Percentiles rank a stretch among this genome's conserved stretches.
These are phyloP conservation scores for Lagenorhynchus albirostris DNA, from an alignment of 2,113 vertebrate genomes.

Conservation along the genomic window DNA sequence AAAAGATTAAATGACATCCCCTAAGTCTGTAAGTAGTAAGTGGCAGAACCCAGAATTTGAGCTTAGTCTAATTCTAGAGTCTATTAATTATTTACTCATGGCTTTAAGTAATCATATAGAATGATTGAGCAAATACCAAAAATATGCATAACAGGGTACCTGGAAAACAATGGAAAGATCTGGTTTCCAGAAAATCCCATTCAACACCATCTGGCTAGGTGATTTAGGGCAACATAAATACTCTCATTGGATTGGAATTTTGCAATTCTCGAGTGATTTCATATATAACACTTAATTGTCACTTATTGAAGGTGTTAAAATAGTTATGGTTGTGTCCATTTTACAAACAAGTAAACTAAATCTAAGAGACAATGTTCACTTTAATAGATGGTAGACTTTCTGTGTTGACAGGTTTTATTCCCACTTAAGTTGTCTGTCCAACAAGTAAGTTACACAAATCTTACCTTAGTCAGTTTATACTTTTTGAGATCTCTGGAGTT, in stretches of 20 bases:
- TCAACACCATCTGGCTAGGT: background rate
- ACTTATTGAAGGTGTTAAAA: background rate
- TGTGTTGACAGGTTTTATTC: background rate
- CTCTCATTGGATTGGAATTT: background rate
- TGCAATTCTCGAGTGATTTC: background rate
- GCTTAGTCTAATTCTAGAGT: background rate
- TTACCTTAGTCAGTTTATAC: background rate
- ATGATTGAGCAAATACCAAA: background rate
- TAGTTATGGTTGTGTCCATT: background rate
- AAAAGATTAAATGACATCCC: background rate
- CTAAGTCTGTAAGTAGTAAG: background rate
- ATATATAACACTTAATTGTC: background rate
- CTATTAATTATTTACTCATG: background rate
- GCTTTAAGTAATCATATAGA: background rate
- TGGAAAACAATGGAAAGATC: background rate
- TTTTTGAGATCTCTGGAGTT: background rate
- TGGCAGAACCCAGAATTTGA: background rate
- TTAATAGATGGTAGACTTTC: background rate
- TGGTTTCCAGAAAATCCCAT: background rate
- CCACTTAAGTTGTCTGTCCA: background rate
- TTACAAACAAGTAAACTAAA: background rate
- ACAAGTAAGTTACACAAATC: background rate
- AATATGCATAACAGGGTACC: background rate
- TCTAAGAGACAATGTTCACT: background rate
- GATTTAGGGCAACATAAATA: background rate